Evolutionary conservation across 35 echinoderm and acorn worm genomes (phyloP).

Genomic region (Diadema setosum): DNA sequence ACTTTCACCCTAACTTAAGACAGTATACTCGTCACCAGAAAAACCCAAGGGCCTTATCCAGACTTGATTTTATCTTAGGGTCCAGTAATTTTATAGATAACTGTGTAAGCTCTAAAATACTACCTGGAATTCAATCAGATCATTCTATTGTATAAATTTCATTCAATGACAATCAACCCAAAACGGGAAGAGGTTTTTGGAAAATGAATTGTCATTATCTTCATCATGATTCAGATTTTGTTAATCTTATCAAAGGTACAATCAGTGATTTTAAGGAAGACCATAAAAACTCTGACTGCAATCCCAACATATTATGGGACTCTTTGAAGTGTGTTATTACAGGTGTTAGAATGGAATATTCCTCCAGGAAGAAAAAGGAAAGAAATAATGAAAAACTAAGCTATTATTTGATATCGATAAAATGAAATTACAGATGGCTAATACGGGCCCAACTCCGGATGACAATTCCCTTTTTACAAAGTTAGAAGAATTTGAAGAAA

Average conservation of each 20-base stretch:
- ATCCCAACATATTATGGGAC: conserved; percentile 19
- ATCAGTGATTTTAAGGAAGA: background rate
- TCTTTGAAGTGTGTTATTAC: conserved; percentile 19
- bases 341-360: conserved; percentile 1
- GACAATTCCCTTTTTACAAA: background rate
- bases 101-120: too few relatives aligned
- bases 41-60: background rate
- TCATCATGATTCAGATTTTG: conserved; percentile 4
- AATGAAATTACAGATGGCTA: background rate
- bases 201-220: conserved; percentile 13
- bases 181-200: background rate
- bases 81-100: too few relatives aligned
- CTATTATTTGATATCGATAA: background rate
- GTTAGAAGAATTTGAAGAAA: background rate
- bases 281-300: conserved; percentile 7
- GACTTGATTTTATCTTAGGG: too few relatives aligned
- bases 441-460: background rate
- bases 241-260: background rate
- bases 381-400: background rate
- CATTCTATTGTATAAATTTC: too few relatives aligned
- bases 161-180: background rate
- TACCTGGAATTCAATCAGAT: too few relatives aligned
- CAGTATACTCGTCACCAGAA: conserved; percentile 4
- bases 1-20: background rate
- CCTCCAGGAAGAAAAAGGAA: background rate